phyloP scores from a whole-genome alignment of 2,113 vertebrate species.

The Telmatochromis brichardi region DNA sequence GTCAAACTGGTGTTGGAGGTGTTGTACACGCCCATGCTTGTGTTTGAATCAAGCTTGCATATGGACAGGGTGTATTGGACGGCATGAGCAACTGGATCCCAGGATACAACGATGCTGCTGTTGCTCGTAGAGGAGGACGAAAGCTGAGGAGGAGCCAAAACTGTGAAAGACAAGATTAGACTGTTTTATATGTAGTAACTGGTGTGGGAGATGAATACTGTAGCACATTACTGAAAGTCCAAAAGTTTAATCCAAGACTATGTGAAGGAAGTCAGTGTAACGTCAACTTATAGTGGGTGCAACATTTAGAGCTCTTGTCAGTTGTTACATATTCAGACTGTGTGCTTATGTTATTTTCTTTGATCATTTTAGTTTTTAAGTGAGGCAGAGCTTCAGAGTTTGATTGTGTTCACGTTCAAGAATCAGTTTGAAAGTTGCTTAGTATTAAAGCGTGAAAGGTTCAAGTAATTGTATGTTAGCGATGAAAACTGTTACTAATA shows the following conservation, averaged over 20 bases:
- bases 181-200: background rate
- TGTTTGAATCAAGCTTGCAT: conserved; percentile 67
- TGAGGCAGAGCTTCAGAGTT: background rate
- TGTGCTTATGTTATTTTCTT: background rate
- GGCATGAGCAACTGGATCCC: conserved; percentile 70
- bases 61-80: conserved; percentile 74
- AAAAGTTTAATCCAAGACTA: background rate
- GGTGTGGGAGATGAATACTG: background rate
- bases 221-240: background rate
- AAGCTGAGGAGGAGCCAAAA: conserved; percentile 75
- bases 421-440: background rate
- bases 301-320: background rate
- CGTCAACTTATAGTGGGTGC: background rate
- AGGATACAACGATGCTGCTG: conserved; percentile 76
- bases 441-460: background rate
- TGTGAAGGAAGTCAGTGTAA: background rate
- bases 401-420: background rate
- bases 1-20: conserved; percentile 69
- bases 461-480: background rate
- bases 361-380: background rate
- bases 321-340: background rate
- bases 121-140: conserved; percentile 70
- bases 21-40: conserved; percentile 66
- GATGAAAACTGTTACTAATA: background rate
- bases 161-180: conserved; percentile 58